These are phyloP conservation scores for Zaprionus lachaisei DNA, from an alignment of 1,140 invertebrate genomes.

Conservation along the genomic window DNA sequence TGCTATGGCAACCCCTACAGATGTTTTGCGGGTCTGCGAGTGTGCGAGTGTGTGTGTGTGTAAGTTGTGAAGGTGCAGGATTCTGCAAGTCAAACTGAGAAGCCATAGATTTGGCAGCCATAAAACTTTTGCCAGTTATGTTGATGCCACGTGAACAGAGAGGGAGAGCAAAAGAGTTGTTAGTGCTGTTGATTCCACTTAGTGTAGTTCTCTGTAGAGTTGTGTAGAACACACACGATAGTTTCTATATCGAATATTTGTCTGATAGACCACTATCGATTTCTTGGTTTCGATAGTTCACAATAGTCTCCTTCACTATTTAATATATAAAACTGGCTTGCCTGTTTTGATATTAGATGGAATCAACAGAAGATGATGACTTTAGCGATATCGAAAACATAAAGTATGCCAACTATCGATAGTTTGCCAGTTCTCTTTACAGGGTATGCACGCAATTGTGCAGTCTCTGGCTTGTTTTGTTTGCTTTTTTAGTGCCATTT, in stretches of 20 bases:
- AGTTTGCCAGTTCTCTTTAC: neutral
- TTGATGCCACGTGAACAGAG: neutral
- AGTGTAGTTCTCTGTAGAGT: no score
- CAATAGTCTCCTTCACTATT: no score
- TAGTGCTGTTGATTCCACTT: no score
- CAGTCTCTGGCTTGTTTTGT: neutral
- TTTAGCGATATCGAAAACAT: no score
- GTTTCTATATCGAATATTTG: no score
- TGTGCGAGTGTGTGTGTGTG: neutral
- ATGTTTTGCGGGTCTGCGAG: neutral
- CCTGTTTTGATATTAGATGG: no score
- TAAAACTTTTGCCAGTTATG: constrained; percentile 17
- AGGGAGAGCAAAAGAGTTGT: neutral
- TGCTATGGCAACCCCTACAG: constrained; percentile 21
- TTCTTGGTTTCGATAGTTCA: no score
- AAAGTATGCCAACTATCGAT: no score
- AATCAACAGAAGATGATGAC: no score
- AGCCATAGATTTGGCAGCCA: constrained; percentile 34
- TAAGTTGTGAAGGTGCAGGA: neutral
- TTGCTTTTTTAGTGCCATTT: constrained; percentile 16
- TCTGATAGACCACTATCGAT: no score
- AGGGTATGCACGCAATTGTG: neutral
- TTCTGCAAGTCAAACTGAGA: neutral
- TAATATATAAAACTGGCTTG: no score
- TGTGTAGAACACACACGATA: no score